phyloP scores from a whole-genome alignment of 2,888 invertebrate genomes.

The Sesia bembeciformis region DNA sequence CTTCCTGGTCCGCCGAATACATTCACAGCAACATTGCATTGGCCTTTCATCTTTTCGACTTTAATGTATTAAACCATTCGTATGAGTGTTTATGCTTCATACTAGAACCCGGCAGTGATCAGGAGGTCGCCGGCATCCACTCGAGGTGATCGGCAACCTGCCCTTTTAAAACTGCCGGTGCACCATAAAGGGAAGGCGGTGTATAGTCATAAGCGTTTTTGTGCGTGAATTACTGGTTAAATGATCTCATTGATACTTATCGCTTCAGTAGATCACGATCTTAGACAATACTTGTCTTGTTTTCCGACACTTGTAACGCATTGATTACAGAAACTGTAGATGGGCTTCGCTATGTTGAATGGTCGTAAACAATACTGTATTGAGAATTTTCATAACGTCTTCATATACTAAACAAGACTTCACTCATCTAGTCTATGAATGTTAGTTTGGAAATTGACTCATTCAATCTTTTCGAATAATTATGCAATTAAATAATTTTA shows the following conservation, averaged over 20 bases:
- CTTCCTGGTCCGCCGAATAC: constrained; percentile 44
- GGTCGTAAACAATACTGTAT: no score
- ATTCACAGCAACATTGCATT: constrained; percentile 15
- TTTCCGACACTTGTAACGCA: background rate
- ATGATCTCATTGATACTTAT: constrained; percentile 24
- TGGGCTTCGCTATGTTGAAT: no score
- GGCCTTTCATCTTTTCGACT: constrained; percentile 48
- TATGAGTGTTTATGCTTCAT: constrained; percentile 13
- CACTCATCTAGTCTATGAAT: no score
- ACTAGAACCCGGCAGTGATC: constrained; percentile 50
- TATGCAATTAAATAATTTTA: no score
- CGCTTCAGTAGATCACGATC: constrained; percentile 18
- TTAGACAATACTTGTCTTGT: background rate
- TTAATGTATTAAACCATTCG: constrained; percentile 29
- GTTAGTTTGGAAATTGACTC: no score
- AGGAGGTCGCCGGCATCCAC: constrained; percentile 33
- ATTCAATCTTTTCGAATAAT: no score
- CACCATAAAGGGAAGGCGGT: constrained; percentile 34
- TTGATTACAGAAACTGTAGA: no score
- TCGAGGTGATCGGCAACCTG: constrained; percentile 46
- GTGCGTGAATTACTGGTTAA: constrained; percentile 17
- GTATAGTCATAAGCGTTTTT: constrained; percentile 3
- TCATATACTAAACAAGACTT: no score
- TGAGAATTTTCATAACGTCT: no score
- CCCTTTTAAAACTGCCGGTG: constrained; percentile 38